These are phyloP conservation scores for Galeruca laticollis DNA, from an alignment of 2,888 invertebrate species.

Conservation along the genomic window DNA sequence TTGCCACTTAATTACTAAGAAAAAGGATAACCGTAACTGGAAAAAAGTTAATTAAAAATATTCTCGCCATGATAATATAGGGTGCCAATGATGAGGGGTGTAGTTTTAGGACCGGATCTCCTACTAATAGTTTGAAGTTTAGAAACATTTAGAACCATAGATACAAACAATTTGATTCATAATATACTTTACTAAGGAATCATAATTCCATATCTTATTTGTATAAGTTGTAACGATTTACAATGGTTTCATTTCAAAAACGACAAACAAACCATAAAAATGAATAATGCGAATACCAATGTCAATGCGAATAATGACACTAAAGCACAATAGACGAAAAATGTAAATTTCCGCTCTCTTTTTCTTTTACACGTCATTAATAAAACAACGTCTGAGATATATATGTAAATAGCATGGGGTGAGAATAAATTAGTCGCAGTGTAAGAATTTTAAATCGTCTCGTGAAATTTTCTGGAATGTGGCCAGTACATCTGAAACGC, in stretches of 20 bases:
- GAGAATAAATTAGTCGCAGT: conserved; percentile 21
- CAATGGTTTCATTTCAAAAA: not conserved
- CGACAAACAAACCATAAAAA: not conserved
- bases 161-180: too few species aligned
- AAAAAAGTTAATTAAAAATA: too few species aligned
- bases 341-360: conserved; percentile 20
- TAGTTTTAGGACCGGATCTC: too few species aligned
- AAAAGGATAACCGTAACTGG: too few species aligned
- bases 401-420: conserved; percentile 22
- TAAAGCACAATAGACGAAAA: conserved; percentile 21
- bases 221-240: not conserved
- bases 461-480: conserved; percentile 7
- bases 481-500: conserved; percentile 7
- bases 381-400: conserved; percentile 23
- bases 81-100: too few species aligned
- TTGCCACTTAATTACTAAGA: too few species aligned
- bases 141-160: too few species aligned
- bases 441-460: conserved; percentile 18
- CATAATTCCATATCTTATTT: too few species aligned
- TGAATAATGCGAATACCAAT: not conserved
- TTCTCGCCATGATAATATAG: too few species aligned
- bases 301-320: not conserved
- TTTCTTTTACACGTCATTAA: conserved; percentile 19
- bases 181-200: too few species aligned
- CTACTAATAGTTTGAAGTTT: too few species aligned